Evolutionary conservation across 53 echinoderm and acorn worm species (phyloP).

Genomic region (Paracentrotus lividus): DNA sequence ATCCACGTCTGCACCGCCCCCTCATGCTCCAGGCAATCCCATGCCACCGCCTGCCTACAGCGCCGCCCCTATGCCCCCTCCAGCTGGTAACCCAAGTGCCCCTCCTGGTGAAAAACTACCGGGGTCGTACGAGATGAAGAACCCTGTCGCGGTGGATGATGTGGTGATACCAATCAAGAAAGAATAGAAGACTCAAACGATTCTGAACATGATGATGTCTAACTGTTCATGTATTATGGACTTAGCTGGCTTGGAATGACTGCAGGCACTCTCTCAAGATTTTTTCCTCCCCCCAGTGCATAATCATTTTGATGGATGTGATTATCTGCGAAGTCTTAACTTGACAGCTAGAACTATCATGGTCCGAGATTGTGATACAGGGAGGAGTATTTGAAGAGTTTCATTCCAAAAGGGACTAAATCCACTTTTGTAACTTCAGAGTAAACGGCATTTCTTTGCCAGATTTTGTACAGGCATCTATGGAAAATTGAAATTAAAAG

Average conservation of each 20-base stretch:
- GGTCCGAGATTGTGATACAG: too few relatives aligned
- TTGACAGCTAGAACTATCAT: too few relatives aligned
- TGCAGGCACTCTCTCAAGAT: too few relatives aligned
- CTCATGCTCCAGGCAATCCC: background rate
- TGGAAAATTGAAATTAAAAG: too few relatives aligned
- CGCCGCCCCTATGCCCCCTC: conserved; percentile 9
- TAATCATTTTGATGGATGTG: background rate
- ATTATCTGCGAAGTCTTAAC: background rate
- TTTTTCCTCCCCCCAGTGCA: too few relatives aligned
- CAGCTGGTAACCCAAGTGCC: conserved; percentile 28
- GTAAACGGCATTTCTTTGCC: too few relatives aligned
- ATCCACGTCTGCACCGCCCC: conserved; percentile 43
- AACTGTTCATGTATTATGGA: background rate
- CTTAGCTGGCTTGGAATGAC: background rate
- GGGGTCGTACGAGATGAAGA: background rate
- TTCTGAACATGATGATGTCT: background rate
- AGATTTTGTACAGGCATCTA: too few relatives aligned
- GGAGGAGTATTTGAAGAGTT: too few relatives aligned
- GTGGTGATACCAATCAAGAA: conserved; percentile 68
- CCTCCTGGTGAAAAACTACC: conserved; percentile 1
- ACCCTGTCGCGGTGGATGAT: conserved; percentile 45
- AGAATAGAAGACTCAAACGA: background rate
- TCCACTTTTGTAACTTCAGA: too few relatives aligned
- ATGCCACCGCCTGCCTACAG: conserved; percentile 38
- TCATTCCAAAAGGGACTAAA: too few relatives aligned